Conservation (phyloP, 2,797 vertebrate species). For the Trematomus bernacchii region DNA sequence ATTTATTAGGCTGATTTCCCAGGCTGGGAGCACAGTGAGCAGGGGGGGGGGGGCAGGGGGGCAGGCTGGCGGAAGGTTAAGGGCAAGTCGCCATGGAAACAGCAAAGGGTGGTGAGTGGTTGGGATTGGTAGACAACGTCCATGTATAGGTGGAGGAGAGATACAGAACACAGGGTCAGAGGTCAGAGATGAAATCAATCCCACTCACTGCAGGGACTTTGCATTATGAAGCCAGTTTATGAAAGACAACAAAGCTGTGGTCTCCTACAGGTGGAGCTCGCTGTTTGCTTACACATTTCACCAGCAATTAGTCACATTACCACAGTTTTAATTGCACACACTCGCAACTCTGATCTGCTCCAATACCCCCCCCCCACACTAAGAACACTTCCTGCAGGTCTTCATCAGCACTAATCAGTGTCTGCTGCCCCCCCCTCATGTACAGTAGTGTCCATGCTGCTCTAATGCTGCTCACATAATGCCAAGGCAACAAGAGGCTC, state of each 20-base stretch:
- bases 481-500: not conserved
- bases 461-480: constrained; percentile 22
- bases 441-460: constrained; percentile 4
- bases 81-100: constrained; percentile 83
- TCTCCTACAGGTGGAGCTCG: constrained; percentile 56
- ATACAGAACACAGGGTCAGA: constrained; percentile 29
- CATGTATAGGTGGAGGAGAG: constrained; percentile 66
- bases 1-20: constrained; percentile 91
- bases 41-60: constrained; percentile 21
- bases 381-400: constrained; percentile 49
- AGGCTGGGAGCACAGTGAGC: constrained; percentile 75
- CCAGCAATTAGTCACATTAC: constrained; percentile 59
- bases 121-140: constrained; percentile 67
- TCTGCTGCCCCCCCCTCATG: constrained; percentile 24
- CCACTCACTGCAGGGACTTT: constrained; percentile 13
- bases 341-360: constrained; percentile 30
- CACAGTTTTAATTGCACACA: constrained; percentile 22
- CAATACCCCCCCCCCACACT: constrained; percentile 28
- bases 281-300: constrained; percentile 32
- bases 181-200: constrained; percentile 36
- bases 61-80: constrained; percentile 63
- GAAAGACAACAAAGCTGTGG: constrained; percentile 25
- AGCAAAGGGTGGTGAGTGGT: constrained; percentile 56
- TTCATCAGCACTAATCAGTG: constrained; percentile 75
- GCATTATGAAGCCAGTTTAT: not conserved